A percentile compares a stretch with the other conserved stretches of the same genome.
Conservation (phyloP, 1,140 invertebrate species). For the Polyergus mexicanus region DNA sequence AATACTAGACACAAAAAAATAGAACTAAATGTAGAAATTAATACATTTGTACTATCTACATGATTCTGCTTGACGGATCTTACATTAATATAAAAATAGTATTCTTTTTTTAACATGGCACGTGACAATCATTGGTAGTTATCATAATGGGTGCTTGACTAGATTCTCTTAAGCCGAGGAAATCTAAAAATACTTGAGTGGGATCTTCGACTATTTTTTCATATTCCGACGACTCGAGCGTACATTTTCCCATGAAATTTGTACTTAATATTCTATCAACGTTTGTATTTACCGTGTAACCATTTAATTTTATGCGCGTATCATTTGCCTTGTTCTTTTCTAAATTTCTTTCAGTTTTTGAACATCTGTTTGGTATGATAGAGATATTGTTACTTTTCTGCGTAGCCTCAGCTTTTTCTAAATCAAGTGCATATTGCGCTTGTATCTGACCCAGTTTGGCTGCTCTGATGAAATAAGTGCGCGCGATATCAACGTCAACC, state of each 20-base stretch:
- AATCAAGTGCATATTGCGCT: conserved; percentile 86
- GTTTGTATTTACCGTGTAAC: conserved; percentile 48
- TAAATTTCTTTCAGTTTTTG: not conserved
- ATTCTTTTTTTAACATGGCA: conserved; percentile 65
- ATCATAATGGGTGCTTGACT: conserved; percentile 60
- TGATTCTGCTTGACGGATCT: not conserved
- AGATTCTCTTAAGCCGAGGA: conserved; percentile 71
- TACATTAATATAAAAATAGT: conserved; percentile 11
- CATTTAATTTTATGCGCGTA: conserved; percentile 56
- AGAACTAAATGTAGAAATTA: not conserved
- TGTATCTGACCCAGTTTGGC: conserved; percentile 88
- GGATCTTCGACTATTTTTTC: conserved; percentile 43
- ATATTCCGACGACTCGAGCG: not conserved
- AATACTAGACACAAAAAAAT: not conserved
- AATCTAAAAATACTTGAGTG: conserved; percentile 75
- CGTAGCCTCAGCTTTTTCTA: conserved; percentile 70
- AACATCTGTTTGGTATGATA: not conserved
- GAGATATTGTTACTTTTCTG: not conserved
- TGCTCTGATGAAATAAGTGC: conserved; percentile 86
- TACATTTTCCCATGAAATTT: conserved; percentile 37
- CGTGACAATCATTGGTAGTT: conserved; percentile 28
- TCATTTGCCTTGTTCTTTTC: conserved; percentile 28
- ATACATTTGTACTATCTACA: not conserved
- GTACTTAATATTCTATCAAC: not conserved
- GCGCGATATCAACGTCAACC: conserved; percentile 84